A percentile compares a stretch with the other conserved stretches of the same genome.
These are phyloP conservation scores for Melanotaenia pygmaea DNA, from an alignment of 2,797 vertebrate species.

Conservation along the genomic window DNA sequence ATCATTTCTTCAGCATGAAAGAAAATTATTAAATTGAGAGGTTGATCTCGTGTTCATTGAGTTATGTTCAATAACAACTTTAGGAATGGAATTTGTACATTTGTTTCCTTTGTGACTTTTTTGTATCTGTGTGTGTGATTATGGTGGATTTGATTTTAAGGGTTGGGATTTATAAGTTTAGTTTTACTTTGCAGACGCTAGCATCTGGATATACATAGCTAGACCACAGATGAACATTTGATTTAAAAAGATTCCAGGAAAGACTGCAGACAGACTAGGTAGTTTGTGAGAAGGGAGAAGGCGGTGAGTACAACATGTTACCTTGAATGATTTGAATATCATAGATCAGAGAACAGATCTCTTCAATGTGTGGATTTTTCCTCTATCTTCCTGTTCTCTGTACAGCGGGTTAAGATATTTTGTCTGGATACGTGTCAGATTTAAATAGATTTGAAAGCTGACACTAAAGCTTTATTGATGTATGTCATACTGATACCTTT, in stretches of 20 bases:
- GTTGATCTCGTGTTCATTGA: too few relatives aligned
- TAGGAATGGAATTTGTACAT: too few relatives aligned
- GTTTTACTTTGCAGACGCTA: background rate
- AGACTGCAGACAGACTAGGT: too few relatives aligned
- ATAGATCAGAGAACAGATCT: constrained; percentile 19
- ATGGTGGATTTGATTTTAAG: too few relatives aligned
- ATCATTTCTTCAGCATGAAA: too few relatives aligned
- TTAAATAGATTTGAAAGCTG: constrained; percentile 37
- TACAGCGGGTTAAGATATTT: constrained; percentile 9
- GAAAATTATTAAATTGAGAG: too few relatives aligned
- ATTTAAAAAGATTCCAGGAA: too few relatives aligned
- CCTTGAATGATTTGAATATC: constrained; percentile 23
- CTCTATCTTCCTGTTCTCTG: constrained; percentile 11
- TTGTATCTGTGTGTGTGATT: background rate
- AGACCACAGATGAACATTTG: background rate
- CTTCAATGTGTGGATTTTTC: background rate
- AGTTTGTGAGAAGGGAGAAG: background rate
- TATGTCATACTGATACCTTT: constrained; percentile 16
- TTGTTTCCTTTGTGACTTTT: too few relatives aligned
- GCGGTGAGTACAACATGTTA: background rate
- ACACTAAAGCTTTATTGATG: constrained; percentile 39
- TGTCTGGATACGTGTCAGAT: constrained; percentile 23
- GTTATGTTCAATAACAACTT: too few relatives aligned
- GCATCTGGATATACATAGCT: background rate
- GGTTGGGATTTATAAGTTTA: too few relatives aligned